phyloP scores from a whole-genome alignment of 2,113 vertebrate species.

The Catharus fuscescens region DNA sequence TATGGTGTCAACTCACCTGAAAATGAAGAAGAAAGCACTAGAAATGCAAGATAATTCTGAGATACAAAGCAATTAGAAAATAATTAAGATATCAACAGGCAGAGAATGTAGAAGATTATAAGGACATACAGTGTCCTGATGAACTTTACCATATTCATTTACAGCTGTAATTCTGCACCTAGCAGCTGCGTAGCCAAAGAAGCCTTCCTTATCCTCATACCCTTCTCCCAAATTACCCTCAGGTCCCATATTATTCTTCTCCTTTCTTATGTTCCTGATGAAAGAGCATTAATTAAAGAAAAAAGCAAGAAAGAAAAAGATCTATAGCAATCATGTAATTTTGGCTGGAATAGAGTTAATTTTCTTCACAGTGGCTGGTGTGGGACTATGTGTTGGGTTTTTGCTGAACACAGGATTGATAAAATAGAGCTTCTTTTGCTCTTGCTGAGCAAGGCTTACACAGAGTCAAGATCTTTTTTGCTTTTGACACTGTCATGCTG shows the following conservation, averaged over 20 bases:
- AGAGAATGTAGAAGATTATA: background rate
- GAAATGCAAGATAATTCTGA: background rate
- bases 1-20: background rate
- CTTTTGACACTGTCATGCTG: background rate
- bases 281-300: background rate
- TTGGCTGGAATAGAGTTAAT: background rate
- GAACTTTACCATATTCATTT: background rate
- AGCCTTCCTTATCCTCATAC: background rate
- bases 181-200: background rate
- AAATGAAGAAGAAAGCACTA: background rate
- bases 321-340: background rate
- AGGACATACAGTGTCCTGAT: background rate
- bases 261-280: background rate
- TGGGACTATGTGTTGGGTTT: background rate
- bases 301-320: background rate
- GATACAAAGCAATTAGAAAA: background rate
- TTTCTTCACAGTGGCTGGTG: background rate
- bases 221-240: background rate
- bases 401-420: background rate
- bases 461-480: background rate
- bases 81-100: background rate
- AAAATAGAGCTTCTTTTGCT: background rate
- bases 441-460: background rate
- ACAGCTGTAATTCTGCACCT: background rate
- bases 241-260: background rate